phyloP scores from a whole-genome alignment of 2,113 vertebrate species.

The Alethe diademata region DNA sequence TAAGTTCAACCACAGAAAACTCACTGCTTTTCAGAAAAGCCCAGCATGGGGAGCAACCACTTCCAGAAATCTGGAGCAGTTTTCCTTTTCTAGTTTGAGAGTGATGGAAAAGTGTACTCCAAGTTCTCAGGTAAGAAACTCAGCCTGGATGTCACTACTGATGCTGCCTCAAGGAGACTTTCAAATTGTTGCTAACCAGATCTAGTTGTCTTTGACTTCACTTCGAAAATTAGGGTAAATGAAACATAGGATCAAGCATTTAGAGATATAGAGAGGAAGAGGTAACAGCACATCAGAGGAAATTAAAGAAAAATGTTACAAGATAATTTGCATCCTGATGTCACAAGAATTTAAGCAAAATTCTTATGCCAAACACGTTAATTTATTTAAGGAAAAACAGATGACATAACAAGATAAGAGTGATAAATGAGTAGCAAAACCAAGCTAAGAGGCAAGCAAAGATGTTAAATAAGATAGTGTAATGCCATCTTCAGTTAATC shows the following conservation, averaged over 20 bases:
- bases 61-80: neutral
- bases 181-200: neutral
- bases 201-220: neutral
- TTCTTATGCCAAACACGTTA: neutral
- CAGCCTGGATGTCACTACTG: neutral
- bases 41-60: neutral
- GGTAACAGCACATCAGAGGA: fast-evolving
- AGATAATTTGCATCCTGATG: neutral
- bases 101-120: neutral
- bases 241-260: neutral
- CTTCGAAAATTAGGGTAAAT: neutral
- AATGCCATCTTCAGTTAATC: neutral
- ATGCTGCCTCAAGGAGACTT: neutral
- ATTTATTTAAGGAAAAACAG: neutral
- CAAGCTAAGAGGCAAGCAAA: neutral
- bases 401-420: neutral
- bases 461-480: neutral
- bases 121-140: neutral
- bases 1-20: neutral
- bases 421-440: neutral
- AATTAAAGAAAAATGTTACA: neutral
- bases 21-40: neutral
- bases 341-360: neutral
- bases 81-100: neutral
- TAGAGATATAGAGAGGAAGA: neutral